A percentile compares a stretch with the other conserved stretches of the same genome.
Conservation (phyloP, 2,888 invertebrate genomes). For the Ceratothoa steindachneri region DNA sequence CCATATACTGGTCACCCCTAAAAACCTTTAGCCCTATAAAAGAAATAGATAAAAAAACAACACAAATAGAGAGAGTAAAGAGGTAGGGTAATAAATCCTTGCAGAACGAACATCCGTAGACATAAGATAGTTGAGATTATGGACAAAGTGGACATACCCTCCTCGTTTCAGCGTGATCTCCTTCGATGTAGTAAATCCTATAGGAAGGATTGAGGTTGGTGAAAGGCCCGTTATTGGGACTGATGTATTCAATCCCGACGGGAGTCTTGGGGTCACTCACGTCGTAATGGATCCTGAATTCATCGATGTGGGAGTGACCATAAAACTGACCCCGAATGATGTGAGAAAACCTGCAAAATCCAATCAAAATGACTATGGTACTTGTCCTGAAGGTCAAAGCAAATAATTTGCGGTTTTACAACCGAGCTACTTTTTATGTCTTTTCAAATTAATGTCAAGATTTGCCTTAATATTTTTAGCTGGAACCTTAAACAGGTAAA, state of each 20-base stretch:
- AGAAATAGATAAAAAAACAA: too few species aligned
- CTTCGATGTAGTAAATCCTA: slow-evolving; percentile 57
- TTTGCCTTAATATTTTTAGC: too few species aligned
- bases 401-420: not conserved
- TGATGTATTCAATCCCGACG: slow-evolving; percentile 54
- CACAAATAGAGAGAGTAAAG: too few species aligned
- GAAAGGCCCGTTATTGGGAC: slow-evolving; percentile 65
- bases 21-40: too few species aligned
- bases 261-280: slow-evolving; percentile 50
- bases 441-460: too few species aligned
- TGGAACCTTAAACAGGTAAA: too few species aligned
- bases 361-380: not conserved
- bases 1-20: too few species aligned
- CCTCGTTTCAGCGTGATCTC: slow-evolving; percentile 49
- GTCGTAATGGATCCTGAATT: slow-evolving; percentile 54
- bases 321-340: slow-evolving; percentile 55
- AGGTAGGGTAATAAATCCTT: too few species aligned
- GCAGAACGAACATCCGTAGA: too few species aligned
- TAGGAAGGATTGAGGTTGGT: slow-evolving; percentile 58
- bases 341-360: slow-evolving; percentile 52
- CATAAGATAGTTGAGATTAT: too few species aligned
- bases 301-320: slow-evolving; percentile 56
- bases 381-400: not conserved
- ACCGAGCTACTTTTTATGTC: too few species aligned
- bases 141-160: slow-evolving; percentile 49